Percentiles rank a stretch among this genome's conserved stretches.
phyloP scores from a whole-genome alignment of 2,888 invertebrate genomes.

The Desoria tigrina region DNA sequence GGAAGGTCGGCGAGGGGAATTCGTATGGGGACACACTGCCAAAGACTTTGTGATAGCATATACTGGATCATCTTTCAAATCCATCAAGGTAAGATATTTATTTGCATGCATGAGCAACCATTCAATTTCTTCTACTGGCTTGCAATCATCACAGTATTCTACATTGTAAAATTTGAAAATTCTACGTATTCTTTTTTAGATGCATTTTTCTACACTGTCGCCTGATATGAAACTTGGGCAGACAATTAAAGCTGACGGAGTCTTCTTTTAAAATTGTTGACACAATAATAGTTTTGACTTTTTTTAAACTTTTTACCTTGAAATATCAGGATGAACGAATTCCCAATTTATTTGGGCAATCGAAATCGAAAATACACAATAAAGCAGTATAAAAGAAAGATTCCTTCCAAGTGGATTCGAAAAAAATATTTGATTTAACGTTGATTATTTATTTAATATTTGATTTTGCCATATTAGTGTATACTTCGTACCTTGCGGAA shows the following conservation, averaged over 20 bases:
- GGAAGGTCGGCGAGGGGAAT: slow-evolving; percentile 61
- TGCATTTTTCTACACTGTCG: slow-evolving; percentile 32
- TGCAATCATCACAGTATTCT: slow-evolving; percentile 15
- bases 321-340: too few species aligned
- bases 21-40: slow-evolving; percentile 54
- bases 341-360: too few species aligned
- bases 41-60: slow-evolving; percentile 41
- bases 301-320: too few species aligned
- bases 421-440: not conserved
- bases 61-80: slow-evolving; percentile 22
- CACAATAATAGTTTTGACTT: too few species aligned
- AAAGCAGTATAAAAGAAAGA: too few species aligned
- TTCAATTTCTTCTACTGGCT: slow-evolving; percentile 16
- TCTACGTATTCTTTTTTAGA: slow-evolving; percentile 26
- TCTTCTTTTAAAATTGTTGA: slow-evolving; percentile 13
- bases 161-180: too few species aligned
- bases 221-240: slow-evolving; percentile 26
- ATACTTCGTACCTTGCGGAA: too few species aligned
- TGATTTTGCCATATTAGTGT: too few species aligned
- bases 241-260: slow-evolving; percentile 34
- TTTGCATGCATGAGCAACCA: slow-evolving; percentile 15
- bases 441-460: not conserved
- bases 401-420: too few species aligned
- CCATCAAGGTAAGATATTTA: slow-evolving; percentile 22
- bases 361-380: too few species aligned